Percentiles rank a stretch among this genome's conserved stretches.
These are phyloP conservation scores for Chinchilla lanigera DNA, from an alignment of 2,113 vertebrate species.

Conservation along the genomic window DNA sequence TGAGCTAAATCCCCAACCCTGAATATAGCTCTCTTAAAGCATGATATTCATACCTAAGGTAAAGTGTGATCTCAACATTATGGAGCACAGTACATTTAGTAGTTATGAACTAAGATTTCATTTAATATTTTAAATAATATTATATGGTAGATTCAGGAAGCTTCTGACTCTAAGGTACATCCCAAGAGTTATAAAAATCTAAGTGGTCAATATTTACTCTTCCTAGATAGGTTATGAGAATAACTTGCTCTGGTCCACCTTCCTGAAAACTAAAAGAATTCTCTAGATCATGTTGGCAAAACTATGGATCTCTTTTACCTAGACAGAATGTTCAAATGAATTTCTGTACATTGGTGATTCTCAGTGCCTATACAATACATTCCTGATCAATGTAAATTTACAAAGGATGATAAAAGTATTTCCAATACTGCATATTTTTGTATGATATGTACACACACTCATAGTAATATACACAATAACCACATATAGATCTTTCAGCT, in stretches of 20 bases:
- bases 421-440: not conserved
- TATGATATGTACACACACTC: not conserved
- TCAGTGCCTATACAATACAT: not conserved
- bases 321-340: not conserved
- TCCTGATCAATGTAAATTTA: not conserved
- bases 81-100: not conserved
- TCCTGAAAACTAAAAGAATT: not conserved
- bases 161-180: not conserved
- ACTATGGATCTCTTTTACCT: not conserved
- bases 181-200: not conserved
- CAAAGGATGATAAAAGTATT: not conserved
- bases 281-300: not conserved
- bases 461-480: no score
- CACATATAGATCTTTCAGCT: accelerated
- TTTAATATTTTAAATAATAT: not conserved
- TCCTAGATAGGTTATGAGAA: not conserved
- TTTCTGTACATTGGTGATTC: not conserved
- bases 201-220: not conserved
- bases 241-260: not conserved
- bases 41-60: not conserved
- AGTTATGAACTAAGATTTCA: not conserved
- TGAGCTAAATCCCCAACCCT: no score
- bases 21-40: not conserved
- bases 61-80: not conserved
- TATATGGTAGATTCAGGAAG: not conserved